Base-by-base conservation (phyloP, 2,888 invertebrate genomes). In the Philaethria dido region DNA sequence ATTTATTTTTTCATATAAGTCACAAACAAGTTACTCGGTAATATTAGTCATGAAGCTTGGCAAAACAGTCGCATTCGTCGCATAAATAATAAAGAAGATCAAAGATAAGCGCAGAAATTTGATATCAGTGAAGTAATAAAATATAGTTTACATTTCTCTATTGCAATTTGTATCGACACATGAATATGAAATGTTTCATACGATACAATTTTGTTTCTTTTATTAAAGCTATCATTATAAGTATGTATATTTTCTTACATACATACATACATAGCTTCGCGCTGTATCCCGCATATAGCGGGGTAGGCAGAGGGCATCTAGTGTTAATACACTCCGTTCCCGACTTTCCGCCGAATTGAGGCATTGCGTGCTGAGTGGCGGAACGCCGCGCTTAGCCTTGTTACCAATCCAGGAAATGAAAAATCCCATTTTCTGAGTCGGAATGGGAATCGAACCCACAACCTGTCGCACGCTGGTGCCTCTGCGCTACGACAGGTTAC, bases 91-190 rank as follows among this genome's bases (percentile, higher is more conserved):
- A 57, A 20, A 39, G 16, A 13, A 64, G 47, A 64, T 48, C 14
- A 18, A 42, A 57, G 57, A 59, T 60, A 60, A 57, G 48, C 16
- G 45, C n/a, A 48, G 57, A 59, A 64, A 57, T 64, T 48, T 59
- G 64, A 64, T 64, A 36, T 48, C 29, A n/a, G 6, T 13, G 29
- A 59, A 64, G n/a, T 48, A 36, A 36, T 55, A 62, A 62, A 9
- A 50, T 52, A 62, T 52, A 55, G 45, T 16, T 47, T 47, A 36
- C 45, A 55, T 45, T 55, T 54, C 36, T 55, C 55, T 64, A 55
- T 55, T 54, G 55, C 44, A 55, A n/a, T 55, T 45, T 54, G 18
- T 44, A 47, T 47, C 47, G 60, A 33, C 25, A 33, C 45, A 47
- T 60, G 18, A 60, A 60, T 57, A 57, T 25, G 39, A 42, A 39